Evolutionary conservation across 2,888 invertebrate species (phyloP).

Genomic region (Eupithecia inturbata): DNA sequence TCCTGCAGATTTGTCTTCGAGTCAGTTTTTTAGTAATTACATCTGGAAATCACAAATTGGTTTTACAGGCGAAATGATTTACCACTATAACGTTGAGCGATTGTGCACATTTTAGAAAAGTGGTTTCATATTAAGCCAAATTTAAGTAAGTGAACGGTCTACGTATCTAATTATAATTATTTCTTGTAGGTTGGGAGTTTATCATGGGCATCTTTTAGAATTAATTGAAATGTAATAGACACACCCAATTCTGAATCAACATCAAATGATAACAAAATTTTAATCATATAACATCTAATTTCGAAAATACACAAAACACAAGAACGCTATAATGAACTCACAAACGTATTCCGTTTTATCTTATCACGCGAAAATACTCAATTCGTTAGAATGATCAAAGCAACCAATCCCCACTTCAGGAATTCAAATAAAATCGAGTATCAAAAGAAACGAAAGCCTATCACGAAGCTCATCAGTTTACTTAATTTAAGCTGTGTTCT

Average conservation of each 20-base stretch:
- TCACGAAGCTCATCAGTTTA: slow-evolving; percentile 34
- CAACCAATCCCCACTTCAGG: slow-evolving; percentile 15
- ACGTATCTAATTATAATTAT: background rate
- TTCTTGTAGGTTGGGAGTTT: background rate
- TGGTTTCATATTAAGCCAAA: background rate
- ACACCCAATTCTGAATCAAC: background rate
- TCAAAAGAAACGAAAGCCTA: slow-evolving; percentile 26
- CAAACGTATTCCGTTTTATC: slow-evolving; percentile 23
- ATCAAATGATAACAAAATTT: background rate
- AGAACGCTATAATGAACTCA: slow-evolving; percentile 17
- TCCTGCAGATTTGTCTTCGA: slow-evolving; percentile 35
- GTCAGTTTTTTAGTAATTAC: slow-evolving; percentile 32
- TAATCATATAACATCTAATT: background rate
- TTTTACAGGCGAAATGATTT: slow-evolving; percentile 23
- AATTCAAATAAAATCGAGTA: slow-evolving; percentile 32
- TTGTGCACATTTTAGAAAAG: background rate
- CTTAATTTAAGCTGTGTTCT: slow-evolving; percentile 48
- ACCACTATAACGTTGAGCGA: background rate
- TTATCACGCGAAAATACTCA: slow-evolving; percentile 31
- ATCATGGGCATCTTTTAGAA: background rate
- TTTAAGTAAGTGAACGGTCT: background rate
- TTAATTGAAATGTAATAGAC: background rate
- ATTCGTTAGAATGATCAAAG: slow-evolving; percentile 35
- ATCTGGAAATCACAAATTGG: slow-evolving; percentile 25
- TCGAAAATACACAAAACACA: slow-evolving; percentile 15